Base-by-base conservation (phyloP, 2,888 invertebrate genomes). In the Lepidochrysops patricia region DNA sequence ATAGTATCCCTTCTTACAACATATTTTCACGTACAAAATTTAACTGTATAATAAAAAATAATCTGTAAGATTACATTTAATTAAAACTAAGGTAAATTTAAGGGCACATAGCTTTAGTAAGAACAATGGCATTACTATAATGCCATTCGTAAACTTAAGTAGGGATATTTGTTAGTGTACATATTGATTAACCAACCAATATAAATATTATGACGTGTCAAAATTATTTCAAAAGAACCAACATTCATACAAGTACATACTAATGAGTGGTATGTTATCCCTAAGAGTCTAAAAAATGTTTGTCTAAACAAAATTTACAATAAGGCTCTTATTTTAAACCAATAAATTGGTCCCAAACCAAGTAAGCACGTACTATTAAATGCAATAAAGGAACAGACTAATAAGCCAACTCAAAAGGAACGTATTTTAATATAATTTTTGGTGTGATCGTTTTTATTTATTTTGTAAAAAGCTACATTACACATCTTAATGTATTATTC, bases 341-440 rank as follows among this genome's bases (percentile, higher is more conserved):
- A 32, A 54, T 54, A 32, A 29, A 32, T 9, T 54, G 54, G 54
- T 54, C 54, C 54, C 54, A 54, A 32, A 19, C 32, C 29, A 19
- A 32, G 54, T 32, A 54, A 32, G n/a, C 15, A 29, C 54, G 9
- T 19, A 32, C 13, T 29, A 32, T 19, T 54, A 54, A 32, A 54
- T 54, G 54, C 32, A 54, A 4, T 32, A 9, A 32, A 54, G 25
- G 13, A 50, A 50, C 50, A 1, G 6, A 50, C 26, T 6, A n/a
- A 26, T 9, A 29, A 32, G 19, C 15, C 19, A 43, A 54, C 54
- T 29, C n/a, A 54, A 54, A 27, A 19, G 54, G 32, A 32, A 54
- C 52, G 29, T 54, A n/a, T n/a, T n/a, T n/a, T n/a, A 43, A 35
- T 29, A 25, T 49, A 32, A 54, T 54, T 29, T 29, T 32, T 54